A percentile compares a stretch with the other conserved stretches of the same genome.
Conservation (phyloP, 2,113 vertebrate genomes). For the Pedionomus torquatus region DNA sequence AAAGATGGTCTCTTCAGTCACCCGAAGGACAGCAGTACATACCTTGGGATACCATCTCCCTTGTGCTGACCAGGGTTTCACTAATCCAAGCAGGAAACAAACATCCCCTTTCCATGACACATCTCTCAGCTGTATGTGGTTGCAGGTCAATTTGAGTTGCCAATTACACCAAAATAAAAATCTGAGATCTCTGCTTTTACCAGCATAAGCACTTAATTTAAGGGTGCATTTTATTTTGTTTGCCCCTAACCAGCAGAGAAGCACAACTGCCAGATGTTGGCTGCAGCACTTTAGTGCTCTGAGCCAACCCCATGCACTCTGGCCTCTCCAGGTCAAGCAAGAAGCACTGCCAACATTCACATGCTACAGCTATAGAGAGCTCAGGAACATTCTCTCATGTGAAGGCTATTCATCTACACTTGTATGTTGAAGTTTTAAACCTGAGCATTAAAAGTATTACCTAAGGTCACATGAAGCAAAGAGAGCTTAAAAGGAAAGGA, state of each 20-base stretch:
- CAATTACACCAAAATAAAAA: neutral
- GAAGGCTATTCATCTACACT: neutral
- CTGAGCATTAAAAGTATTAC: neutral
- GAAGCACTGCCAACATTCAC: accelerated
- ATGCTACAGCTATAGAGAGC: neutral
- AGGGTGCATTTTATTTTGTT: neutral
- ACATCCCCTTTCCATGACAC: neutral
- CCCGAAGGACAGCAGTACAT: neutral
- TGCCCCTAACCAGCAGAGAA: neutral
- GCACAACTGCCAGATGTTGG: neutral
- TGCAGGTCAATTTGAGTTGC: neutral
- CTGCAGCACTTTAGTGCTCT: neutral
- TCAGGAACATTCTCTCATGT: neutral
- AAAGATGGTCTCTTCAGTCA: neutral
- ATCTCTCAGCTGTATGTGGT: neutral
- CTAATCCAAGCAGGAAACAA: neutral
- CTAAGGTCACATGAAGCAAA: neutral
- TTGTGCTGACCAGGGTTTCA: neutral
- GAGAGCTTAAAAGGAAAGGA: neutral
- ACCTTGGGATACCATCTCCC: neutral
- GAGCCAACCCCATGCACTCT: neutral
- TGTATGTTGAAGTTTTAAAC: neutral
- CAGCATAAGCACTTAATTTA: neutral
- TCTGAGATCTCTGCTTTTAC: neutral
- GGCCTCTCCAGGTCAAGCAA: neutral